These are phyloP conservation scores for Griposia aprilina DNA, from an alignment of 2,888 invertebrate genomes.

Conservation along the genomic window DNA sequence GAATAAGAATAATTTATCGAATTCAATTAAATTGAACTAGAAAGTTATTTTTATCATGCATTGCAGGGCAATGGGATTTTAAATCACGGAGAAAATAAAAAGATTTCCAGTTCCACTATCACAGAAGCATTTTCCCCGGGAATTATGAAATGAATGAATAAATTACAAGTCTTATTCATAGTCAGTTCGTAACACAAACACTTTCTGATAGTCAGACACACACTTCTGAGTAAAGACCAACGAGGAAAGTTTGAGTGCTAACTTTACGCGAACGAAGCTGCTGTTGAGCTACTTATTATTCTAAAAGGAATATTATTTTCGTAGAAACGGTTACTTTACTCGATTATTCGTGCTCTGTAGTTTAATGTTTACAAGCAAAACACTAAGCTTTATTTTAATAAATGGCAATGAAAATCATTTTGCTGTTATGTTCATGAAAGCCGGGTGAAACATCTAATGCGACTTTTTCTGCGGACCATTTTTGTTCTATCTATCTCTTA, in stretches of 20 bases:
- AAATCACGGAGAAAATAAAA: background rate
- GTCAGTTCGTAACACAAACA: constrained; percentile 46
- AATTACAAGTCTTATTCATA: constrained; percentile 44
- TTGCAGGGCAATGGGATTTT: background rate
- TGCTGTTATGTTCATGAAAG: background rate
- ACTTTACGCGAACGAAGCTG: constrained; percentile 46
- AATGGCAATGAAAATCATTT: background rate
- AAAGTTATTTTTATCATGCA: background rate
- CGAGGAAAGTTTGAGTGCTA: constrained; percentile 43
- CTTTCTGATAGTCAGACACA: constrained; percentile 51
- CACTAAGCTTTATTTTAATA: background rate
- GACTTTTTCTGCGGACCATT: background rate
- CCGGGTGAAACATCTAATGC: background rate
- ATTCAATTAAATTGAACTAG: background rate
- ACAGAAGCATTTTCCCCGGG: constrained; percentile 8
- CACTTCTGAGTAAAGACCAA: constrained; percentile 49
- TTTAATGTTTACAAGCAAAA: constrained; percentile 22
- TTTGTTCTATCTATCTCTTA: background rate
- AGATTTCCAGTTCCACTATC: background rate
- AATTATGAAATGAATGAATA: constrained; percentile 47
- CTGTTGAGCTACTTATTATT: constrained; percentile 44
- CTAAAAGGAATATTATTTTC: constrained; percentile 40
- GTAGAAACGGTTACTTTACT: constrained; percentile 37
- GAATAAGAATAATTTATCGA: background rate
- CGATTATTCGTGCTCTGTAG: constrained; percentile 33